Base-by-base conservation (phyloP, 2,888 invertebrate genomes). In the Acronicta psi region DNA sequence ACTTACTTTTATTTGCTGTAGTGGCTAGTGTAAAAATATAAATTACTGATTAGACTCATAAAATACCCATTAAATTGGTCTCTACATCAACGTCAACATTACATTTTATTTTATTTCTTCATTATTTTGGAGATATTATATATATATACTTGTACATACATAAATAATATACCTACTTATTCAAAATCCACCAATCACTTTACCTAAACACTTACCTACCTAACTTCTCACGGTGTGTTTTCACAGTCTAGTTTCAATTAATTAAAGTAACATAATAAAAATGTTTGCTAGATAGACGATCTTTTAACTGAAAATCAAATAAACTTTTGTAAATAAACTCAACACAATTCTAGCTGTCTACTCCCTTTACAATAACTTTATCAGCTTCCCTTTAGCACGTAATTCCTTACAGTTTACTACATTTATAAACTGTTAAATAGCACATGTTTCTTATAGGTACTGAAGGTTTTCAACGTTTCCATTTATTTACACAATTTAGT, bases 1-100 rank as follows among this genome's bases (percentile, higher is more conserved):
- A 59, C 36, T 56, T 77, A 59, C 36, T 72, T 73, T 77, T 65
- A 55, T 77, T 73, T 73, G 73, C 79, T 71, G 70, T 75, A 57
- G 73, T 77, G 75, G 62, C 59, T 78, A 77, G 79, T 69, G 61
- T 73, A 34, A 59, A 70, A 69, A 18, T 65, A 56, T 25, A 9
- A 3, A 59, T 49, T 59, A 67, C 52, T 58, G 46, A 61, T 47
- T 76, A 67, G 61, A 57, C 44, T 50, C 31, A 46, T 20, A 7
- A 25, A 41, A 49, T 18, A 56, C 8, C 25, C 37, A 62, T 44
- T 6, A 43, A 65, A 38, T 49, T n/a, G 31, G 23, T 11, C n/a
- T n/a, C n/a, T n/a, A 31, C 14, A 38, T 16, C 29, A 41, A 45
- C 50, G 18, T 63, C n/a, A 46, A 61, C 16, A 55, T 45, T 69